phyloP scores from a whole-genome alignment of 2,113 vertebrate genomes.

The Mustela lutreola region DNA sequence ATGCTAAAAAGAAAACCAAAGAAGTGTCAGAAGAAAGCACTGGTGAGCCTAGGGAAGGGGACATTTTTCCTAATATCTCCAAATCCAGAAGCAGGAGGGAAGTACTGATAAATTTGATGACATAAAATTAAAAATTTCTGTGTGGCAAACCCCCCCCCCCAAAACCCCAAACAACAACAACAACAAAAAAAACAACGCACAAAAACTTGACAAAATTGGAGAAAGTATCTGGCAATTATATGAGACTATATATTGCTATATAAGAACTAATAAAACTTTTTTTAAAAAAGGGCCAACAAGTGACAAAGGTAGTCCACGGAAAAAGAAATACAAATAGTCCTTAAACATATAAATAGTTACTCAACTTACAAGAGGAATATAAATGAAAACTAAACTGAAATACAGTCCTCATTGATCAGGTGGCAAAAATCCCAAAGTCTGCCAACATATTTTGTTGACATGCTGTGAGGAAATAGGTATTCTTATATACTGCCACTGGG shows the following conservation, averaged over 20 bases:
- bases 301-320: slow-evolving; percentile 17
- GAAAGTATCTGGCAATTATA: background rate
- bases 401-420: slow-evolving; percentile 42
- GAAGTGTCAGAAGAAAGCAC: background rate
- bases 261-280: background rate
- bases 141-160: background rate
- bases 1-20: background rate
- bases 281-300: background rate
- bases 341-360: background rate
- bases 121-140: background rate
- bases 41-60: background rate
- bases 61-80: background rate
- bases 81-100: background rate
- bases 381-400: slow-evolving; percentile 46
- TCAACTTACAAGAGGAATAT: slow-evolving; percentile 43
- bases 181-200: background rate
- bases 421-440: slow-evolving; percentile 27
- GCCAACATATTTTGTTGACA: background rate
- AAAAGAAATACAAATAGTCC: slow-evolving; percentile 33
- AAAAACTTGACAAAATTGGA: background rate
- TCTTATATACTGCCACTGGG: background rate
- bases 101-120: background rate
- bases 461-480: slow-evolving; percentile 5
- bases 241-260: background rate
- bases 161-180: background rate